Evolutionary conservation across 2,888 invertebrate genomes (phyloP), one percentile per base, ranked within the genome.

Genomic region (Esperia sulphurella): DNA sequence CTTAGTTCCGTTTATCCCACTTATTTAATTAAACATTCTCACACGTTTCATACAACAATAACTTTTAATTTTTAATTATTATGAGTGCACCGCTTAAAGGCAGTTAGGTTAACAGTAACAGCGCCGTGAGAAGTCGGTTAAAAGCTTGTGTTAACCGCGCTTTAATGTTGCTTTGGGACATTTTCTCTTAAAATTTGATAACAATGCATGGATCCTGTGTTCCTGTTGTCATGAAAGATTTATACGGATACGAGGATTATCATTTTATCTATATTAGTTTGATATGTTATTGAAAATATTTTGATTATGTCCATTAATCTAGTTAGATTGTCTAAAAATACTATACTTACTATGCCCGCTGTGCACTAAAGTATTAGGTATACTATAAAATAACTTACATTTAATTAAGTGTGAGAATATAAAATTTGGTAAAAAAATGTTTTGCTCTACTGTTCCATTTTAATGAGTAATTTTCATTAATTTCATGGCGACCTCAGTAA

Each of bases 1-100:
- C 65, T 72, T 66, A 73, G 77, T 76, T 80, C 79, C 79, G 79
- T 80, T 82, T 79, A 81, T 75, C 71, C 78, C 77, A 81, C 65
- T 85, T 87, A 87, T 83, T 82, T 85, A 87, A 85, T 85, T 88
- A 87, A 83, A 86, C 81, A 87, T 84, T 86, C 86, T 81, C 89
- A 88, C 87, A 84, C 81, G 74, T 80, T 84, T 77, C 79, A 72
- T 78, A 71, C 74, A 81, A 88, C 83, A 86, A 84, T 87, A 83
- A 88, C 79, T 86, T 83, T 87, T 83, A 85, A 83, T 82, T 88
- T 84, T 87, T 77, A 83, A 82, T 77, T 80, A 79, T 83, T 84
- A 86, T 81, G 81, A 77, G 75, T 78, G 79, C 75, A 74, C 74
- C 83, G 84, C 83, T 87, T 86, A 85, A 77, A 71, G 74, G 70